Evolutionary conservation across 2,797 vertebrate genomes (phyloP), one percentile per base, ranked within the genome.

Genomic region (Sphenopsis melanotis): DNA sequence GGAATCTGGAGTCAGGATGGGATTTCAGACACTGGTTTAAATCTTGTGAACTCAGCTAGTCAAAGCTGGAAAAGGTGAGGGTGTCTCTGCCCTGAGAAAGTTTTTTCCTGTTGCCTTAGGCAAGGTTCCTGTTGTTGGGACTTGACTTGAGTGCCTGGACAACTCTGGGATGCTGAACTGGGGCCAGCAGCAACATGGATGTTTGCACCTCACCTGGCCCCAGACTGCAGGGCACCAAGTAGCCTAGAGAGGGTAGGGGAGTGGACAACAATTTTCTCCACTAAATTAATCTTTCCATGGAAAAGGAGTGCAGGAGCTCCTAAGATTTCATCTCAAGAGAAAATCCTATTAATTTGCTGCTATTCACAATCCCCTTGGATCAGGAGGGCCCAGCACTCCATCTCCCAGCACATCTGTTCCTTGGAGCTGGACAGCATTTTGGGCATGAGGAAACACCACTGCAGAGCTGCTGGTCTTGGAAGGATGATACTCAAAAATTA

Each of bases 391-490:
- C n/a, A 55, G 32, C 12, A 70, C 74, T 83, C 11, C 72, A 57
- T 4, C 22, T 85, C 29, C 61, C 49, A 78, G 29, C 27, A 75
- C 20, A 34, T 29, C 59, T 59, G 32, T 8, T 61, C 22, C 41
- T 52, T 9, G 4, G 65, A 81, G 32, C 50, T 22, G 27, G 24
- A 16, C 20, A 52, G 32, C 17, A 36, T 27, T 69, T 75, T 37
- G 69, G 39, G 46, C 49, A 53, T 0, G 1, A 55, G 32, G 39
- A 65, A 60, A 75, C 0, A 64, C 1, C 26, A 34, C 27, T 74
- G 46, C 61, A 71, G 56, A 49, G 21, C 15, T 90, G 23, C 22
- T 87, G 21, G 19, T 34, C 52, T 76, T 75, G 44, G 39, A 72
- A 91, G 32, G 20, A 60, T 34, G 23, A 46, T 1, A 64, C 13